Base-by-base conservation (phyloP, 2,797 vertebrate species). In the Chanos chanos region DNA sequence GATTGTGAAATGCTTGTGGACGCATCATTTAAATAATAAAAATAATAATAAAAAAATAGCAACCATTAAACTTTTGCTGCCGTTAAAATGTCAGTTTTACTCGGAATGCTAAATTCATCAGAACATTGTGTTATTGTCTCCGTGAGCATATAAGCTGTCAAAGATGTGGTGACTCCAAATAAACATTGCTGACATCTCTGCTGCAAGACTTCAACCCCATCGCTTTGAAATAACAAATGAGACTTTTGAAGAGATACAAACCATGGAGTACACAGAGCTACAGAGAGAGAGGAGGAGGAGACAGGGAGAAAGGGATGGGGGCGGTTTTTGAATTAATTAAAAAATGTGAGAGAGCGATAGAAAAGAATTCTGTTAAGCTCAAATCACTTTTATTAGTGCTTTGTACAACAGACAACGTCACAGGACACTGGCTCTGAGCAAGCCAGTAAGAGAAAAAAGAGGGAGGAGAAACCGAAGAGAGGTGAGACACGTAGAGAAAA, bases 101-200 rank as follows among this genome's bases (percentile, higher is more conserved):
- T 55, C 27, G 31, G 49, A 61, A 63, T 34, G 27, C 52, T 41
- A 31, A 64, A 72, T 65, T 53, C 45, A 22, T 63, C 61, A 61
- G 43, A 67, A 74, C 49, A 59, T 19, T 5, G 13, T 52, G 62
- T 67, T 66, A 41, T 59, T 75, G 50, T 74, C 55, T 15, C 66
- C 31, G 47, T 68, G 68, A 69, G 64, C 73, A 68, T 70, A 77
- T 47, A 67, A 71, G 77, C 64, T 62, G 68, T 75, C 54, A 75
- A 67, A 69, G 53, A 72, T 79, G 77, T 40, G 73, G 68, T 48
- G 19, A 74, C 55, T 66, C 61, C 67, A 57, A 72, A 69, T 66
- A 74, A 77, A 71, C 67, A 59, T 21, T 51, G 51, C 58, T 68
- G 64, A 75, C 72, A 67, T 77, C 75, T 71, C 27, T 63, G 59